Base-by-base conservation (phyloP, 2,888 invertebrate genomes). In the Harmothoe impar region DNA sequence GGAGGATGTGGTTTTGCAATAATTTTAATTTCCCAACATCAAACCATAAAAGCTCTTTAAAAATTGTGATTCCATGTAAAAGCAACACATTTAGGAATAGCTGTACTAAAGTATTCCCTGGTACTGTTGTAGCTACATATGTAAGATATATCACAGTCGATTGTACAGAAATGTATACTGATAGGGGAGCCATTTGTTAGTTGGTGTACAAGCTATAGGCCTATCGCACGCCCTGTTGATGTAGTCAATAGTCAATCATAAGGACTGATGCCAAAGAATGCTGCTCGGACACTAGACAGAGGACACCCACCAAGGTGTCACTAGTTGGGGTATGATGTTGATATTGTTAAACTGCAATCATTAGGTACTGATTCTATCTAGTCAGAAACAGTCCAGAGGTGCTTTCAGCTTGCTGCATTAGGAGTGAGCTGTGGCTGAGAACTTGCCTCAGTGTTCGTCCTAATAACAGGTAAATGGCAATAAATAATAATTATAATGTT, bases 391-490 rank as follows among this genome's bases (percentile, higher is more conserved):
- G 33, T 17, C 25, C 5, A 81, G 81, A 33, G 33, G 43, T 35
- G 35, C 81, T 81, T 81, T 81, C 23, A 33, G 81, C 81, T 81
- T 81, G 7, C 81, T 81, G 81, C 15, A 17, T 20, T 33, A 33
- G 15, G n/a, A 1, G 33, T 81, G 43, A 43, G 81, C 43, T 43
- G n/a, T 23, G 81, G 43, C 81, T 33, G 81, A 43, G 33, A 23
- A 33, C 33, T 81, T 43, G 81, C 81, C 81, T 81, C 43, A 43
- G 33, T 81, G 81, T 81, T 81, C 43, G 81, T 81, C 81, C 81
- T 43, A 33, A 15, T 5, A 62, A 81, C 81, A 81, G 81, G 31
- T 43, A 43, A 81, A 20, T 81, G 81, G 81, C 81, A 81, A 81
- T 81, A 81, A 35, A 31, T 17, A 81, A 43, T 20, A 35, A 43